Conservation (phyloP, 2,888 invertebrate genomes). For the Drosophila infuscata region DNA sequence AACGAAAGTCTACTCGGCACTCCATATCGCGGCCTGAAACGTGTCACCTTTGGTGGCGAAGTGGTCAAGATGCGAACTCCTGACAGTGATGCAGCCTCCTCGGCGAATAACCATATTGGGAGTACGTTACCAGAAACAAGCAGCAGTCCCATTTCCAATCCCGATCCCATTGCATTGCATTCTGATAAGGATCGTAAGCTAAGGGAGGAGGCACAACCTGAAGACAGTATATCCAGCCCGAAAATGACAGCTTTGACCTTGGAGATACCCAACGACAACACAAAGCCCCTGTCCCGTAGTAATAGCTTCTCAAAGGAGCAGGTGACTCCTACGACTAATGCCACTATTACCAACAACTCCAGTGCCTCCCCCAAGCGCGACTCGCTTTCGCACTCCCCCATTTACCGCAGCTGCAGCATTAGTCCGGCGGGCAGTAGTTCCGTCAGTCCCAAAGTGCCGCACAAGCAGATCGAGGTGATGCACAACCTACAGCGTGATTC, state of each 20-base stretch:
- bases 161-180: background rate
- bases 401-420: slow-evolving; percentile 74
- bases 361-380: slow-evolving; percentile 53
- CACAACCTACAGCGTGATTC: slow-evolving; percentile 90
- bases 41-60: slow-evolving; percentile 95
- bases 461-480: slow-evolving; percentile 89
- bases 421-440: slow-evolving; percentile 86
- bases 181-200: background rate
- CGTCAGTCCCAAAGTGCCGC: slow-evolving; percentile 85
- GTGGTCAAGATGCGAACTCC: slow-evolving; percentile 94
- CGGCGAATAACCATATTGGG: slow-evolving; percentile 61
- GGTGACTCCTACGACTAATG: background rate
- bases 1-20: slow-evolving; percentile 64
- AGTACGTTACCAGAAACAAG: slow-evolving; percentile 9
- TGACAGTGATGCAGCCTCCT: slow-evolving; percentile 90
- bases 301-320: slow-evolving; percentile 10
- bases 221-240: background rate
- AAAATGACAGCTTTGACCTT: slow-evolving; percentile 72
- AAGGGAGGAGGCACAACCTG: slow-evolving; percentile 1
- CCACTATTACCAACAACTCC: slow-evolving; percentile 3
- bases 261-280: slow-evolving; percentile 84
- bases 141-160: background rate
- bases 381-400: slow-evolving; percentile 69
- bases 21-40: slow-evolving; percentile 87
- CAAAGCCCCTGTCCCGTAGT: slow-evolving; percentile 76